Percentiles rank a stretch among this genome's conserved stretches.
phyloP scores from a whole-genome alignment of 2,888 invertebrate genomes.

The Dexiosoma caninum region DNA sequence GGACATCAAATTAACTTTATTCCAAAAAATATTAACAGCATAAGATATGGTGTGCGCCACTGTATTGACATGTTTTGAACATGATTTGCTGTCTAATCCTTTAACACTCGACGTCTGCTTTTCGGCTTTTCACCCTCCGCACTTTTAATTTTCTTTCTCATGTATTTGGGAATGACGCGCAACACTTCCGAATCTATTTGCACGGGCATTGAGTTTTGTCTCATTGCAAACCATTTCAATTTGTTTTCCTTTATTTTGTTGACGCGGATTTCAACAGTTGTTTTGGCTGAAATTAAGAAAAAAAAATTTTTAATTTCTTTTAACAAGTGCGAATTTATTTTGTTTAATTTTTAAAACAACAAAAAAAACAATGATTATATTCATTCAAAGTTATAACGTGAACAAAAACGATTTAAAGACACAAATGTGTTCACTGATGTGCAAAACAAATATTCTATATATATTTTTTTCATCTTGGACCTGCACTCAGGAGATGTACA shows the following conservation, averaged over 20 bases:
- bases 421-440: no score
- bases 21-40: no score
- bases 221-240: constrained; percentile 69
- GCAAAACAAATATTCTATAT: background rate
- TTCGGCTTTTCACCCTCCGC: constrained; percentile 69
- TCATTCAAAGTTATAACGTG: background rate
- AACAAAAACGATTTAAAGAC: no score
- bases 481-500: no score
- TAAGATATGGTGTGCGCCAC: no score
- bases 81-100: constrained; percentile 2
- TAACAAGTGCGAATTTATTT: background rate
- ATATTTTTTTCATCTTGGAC: no score
- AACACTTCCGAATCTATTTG: constrained; percentile 77
- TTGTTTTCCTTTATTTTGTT: constrained; percentile 62
- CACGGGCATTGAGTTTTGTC: constrained; percentile 77
- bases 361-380: background rate
- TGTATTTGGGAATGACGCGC: constrained; percentile 75
- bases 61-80: no score
- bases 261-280: constrained; percentile 15
- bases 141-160: constrained; percentile 74
- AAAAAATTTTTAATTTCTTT: no score
- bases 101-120: constrained; percentile 36
- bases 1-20: no score
- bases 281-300: constrained; percentile 37
- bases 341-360: background rate